Base-by-base conservation (phyloP, 2,888 invertebrate species). In the Eustalomyia histrio region DNA sequence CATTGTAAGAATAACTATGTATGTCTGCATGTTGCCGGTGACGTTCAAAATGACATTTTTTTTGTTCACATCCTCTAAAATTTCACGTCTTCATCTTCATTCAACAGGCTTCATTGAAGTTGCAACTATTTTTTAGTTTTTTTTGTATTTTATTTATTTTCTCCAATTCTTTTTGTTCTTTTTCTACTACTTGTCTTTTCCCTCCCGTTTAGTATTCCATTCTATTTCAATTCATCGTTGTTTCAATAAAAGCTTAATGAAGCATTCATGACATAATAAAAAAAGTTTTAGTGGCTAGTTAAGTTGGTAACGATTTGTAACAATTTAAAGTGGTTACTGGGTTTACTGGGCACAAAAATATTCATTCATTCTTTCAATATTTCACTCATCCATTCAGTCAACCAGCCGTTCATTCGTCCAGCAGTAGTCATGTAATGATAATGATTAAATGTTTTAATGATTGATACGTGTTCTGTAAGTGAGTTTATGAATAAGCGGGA, bases 221-320 rank as follows among this genome's bases (percentile, higher is more conserved):
- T 50, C 68, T 63, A 65, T 78, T 78, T 67, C 60, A 72, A 72
- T 65, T 72, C 72, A 67, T 61, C 72, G 65, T 78, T 78, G 65
- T 72, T 78, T 78, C 65, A 72, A 78, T 78, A 81, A 81, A 81
- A 81, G 65, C 76, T 76, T 81, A 81, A 81, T 81, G 80, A 81
- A 81, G 80, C 80, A 80, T 80, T 80, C 80, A 80, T 80, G 76
- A 68, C 55, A 74, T 76, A 76, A 81, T 76, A 76, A 76, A 81
- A 53, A 81, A 81, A 81, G 74, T 81, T 81, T 81, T 76, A 81
- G 80, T 81, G 80, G 80, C 76, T 55, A 81, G 73, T 81, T 81
- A 81, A 76, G 73, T 73, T 80, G 80, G 80, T 80, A 73, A 80
- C 72, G 65, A 81, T 74, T 81, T 81, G 73, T 74, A 76, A 74